These are phyloP conservation scores for Heliangelus exortis DNA, from an alignment of 2,797 vertebrate genomes.

Conservation along the genomic window DNA sequence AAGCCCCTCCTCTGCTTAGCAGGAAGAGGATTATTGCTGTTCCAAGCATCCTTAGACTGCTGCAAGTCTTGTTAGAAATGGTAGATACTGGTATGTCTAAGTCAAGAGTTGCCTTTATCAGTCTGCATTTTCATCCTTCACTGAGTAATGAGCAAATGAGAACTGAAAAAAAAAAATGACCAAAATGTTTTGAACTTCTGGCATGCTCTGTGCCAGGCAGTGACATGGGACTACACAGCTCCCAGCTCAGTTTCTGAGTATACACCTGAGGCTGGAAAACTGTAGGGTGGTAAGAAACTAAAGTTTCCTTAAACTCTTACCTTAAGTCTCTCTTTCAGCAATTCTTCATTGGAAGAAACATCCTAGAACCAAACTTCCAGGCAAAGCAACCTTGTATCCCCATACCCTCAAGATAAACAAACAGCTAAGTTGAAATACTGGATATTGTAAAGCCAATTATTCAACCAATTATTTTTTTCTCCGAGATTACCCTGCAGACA, in stretches of 20 bases:
- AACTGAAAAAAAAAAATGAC: background rate
- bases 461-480: background rate
- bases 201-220: background rate
- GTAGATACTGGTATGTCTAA: background rate
- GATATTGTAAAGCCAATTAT: background rate
- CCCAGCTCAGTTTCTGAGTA: background rate
- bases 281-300: background rate
- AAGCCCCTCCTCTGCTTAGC: background rate
- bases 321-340: background rate
- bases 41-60: background rate
- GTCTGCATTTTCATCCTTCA: background rate
- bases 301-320: background rate
- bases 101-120: background rate
- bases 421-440: conserved; percentile 35
- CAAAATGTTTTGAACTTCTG: background rate
- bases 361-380: conserved; percentile 4
- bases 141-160: background rate
- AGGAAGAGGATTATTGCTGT: background rate
- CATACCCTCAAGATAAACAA: background rate
- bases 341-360: background rate
- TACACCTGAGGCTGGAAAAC: background rate
- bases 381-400: background rate
- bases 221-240: background rate
- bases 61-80: background rate
- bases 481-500: conserved; percentile 19